Base-by-base conservation (phyloP, 2,888 invertebrate species). In the Tipula confusa region DNA sequence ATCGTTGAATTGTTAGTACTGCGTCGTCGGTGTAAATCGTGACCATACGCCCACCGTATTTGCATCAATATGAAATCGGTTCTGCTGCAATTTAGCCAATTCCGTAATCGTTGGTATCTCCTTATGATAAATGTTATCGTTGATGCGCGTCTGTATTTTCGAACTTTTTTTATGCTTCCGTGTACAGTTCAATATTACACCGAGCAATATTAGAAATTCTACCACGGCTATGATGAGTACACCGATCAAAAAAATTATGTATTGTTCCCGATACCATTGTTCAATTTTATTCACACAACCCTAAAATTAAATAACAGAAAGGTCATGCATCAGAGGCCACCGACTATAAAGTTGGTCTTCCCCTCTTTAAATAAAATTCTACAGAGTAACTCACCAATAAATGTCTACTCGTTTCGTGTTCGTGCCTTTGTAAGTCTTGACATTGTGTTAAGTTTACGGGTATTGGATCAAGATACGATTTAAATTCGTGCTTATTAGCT, bases 251-350 rank as follows among this genome's bases (percentile, higher is more conserved):
- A 95, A 92, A 43, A 94, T 89, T 29, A 93, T 88, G 86, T 94
- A 95, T 86, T 95, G 95, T 84, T 94, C 92, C 84, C 94, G 92
- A 87, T 94, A 94, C 95, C 95, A 95, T 84, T 92, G 92, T 88
- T 95, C 94, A 84, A 96, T 89, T 87, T 91, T 91, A 33, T 90
- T 91, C 80, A 93, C 89, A 86, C 95, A 96, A 28, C 95, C 94
- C 94, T 94, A 89, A 79, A 91, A 87, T 84, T n/a, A 28, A 82
- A 85, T 84, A 83, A 84, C 83, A 85, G 84, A 83, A 84, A 82
- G 28, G 81, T 84, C 83, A 84, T 83, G 84, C 82, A 7, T 83
- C n/a, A 11, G 2, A 3, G 9, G 24, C 64, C 64, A 9, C 48
- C 2, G 48, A 7, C 64, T 4, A 80, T 29, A 28, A n/a, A 80